Evolutionary conservation across 2,888 invertebrate species (phyloP).

Genomic region (Apantesis nais): DNA sequence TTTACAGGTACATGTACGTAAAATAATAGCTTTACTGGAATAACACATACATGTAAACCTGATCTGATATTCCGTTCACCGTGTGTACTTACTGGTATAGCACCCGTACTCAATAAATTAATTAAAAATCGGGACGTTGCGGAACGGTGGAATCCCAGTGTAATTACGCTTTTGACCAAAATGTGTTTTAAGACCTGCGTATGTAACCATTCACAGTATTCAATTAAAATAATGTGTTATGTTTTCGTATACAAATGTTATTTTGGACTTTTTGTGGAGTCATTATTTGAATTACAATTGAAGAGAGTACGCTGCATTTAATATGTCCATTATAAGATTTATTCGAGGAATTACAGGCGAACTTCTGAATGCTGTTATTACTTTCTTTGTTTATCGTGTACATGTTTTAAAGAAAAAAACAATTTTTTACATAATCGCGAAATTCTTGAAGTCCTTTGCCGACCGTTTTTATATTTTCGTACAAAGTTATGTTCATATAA

Average conservation of each 20-base stretch:
- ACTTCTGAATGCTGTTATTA: not conserved
- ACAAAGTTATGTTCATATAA: too few species aligned
- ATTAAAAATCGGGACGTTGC: slow-evolving; percentile 37
- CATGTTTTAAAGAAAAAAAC: too few species aligned
- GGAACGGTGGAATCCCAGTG: slow-evolving; percentile 9
- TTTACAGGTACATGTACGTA: not conserved
- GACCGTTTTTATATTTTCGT: too few species aligned
- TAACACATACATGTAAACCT: not conserved
- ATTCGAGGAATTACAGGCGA: not conserved
- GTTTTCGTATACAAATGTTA: not conserved
- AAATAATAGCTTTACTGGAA: not conserved
- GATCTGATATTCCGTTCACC: not conserved
- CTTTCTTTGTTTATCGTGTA: not conserved
- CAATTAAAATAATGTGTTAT: not conserved
- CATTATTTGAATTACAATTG: not conserved
- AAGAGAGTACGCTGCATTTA: not conserved
- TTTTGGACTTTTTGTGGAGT: not conserved
- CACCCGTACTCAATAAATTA: slow-evolving; percentile 42
- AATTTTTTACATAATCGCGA: too few species aligned
- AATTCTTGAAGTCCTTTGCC: too few species aligned
- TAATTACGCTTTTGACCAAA: slow-evolving; percentile 26
- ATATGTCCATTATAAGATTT: not conserved
- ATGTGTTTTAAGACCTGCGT: slow-evolving; percentile 8
- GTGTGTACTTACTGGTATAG: not conserved
- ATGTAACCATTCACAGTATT: slow-evolving; percentile 7